Conservation (phyloP, 2,888 invertebrate genomes). For the Pseudococcus viburni region DNA sequence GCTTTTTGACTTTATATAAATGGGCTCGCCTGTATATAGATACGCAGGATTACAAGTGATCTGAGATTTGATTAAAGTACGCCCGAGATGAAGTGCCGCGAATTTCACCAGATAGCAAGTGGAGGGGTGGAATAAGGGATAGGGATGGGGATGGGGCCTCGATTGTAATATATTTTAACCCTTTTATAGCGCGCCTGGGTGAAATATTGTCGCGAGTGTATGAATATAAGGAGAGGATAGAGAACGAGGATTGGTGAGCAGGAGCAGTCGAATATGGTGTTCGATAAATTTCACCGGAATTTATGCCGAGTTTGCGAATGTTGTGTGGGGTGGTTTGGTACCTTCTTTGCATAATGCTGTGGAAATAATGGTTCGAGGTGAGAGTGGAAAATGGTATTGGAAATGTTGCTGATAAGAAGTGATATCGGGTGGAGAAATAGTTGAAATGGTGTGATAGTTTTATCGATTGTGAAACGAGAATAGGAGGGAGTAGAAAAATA, state of each 20-base stretch:
- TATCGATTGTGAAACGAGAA: background rate
- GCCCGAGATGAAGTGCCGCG: conserved; percentile 2
- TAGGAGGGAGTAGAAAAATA: background rate
- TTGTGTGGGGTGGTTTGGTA: background rate
- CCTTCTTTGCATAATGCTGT: background rate
- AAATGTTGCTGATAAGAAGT: background rate
- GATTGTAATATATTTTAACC: conserved; percentile 43
- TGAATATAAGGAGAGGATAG: background rate
- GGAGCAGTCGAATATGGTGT: background rate
- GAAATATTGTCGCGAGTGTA: conserved; percentile 3
- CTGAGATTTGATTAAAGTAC: conserved; percentile 45
- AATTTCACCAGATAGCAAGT: background rate
- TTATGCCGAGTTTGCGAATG: background rate
- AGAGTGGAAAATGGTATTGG: background rate
- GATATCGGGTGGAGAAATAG: background rate
- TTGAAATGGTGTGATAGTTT: background rate
- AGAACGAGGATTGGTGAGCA: background rate
- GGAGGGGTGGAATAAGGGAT: background rate
- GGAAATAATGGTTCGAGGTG: background rate
- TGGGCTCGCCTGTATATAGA: conserved; percentile 4
- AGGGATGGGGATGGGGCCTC: background rate
- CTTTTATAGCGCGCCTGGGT: conserved; percentile 31
- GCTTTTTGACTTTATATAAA: conserved; percentile 53
- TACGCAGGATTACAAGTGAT: conserved; percentile 20
- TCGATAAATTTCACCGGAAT: background rate